phyloP scores from a whole-genome alignment of 2,888 invertebrate species.

The Lepidonotus clava region DNA sequence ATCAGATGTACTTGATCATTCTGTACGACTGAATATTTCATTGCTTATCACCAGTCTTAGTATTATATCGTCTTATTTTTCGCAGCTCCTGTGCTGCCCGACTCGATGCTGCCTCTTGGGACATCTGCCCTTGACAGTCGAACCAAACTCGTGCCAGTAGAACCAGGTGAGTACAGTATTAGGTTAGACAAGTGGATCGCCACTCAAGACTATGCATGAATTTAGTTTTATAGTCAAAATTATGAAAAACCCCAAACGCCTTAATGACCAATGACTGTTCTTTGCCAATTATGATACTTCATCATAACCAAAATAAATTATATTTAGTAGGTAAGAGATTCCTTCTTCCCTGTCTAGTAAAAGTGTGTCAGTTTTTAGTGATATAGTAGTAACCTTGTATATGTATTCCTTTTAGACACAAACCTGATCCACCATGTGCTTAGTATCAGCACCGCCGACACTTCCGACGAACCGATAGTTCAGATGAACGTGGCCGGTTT shows the following conservation, averaged over 20 bases:
- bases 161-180: conserved; percentile 86
- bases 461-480: conserved; percentile 89
- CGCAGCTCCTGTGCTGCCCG: conserved; percentile 91
- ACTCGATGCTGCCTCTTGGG: conserved; percentile 97
- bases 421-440: conserved; percentile 92
- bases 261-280: no score
- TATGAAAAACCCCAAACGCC: no score
- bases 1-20: no score
- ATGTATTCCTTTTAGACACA: conserved; percentile 78
- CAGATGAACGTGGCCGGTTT: conserved; percentile 94
- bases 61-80: no score
- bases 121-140: conserved; percentile 94
- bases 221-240: no score
- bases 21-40: no score
- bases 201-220: no score
- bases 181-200: no score
- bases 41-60: no score
- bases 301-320: no score
- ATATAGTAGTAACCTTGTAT: not conserved
- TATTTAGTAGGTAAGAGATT: conserved; percentile 51
- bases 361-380: not conserved
- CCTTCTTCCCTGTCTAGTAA: no score
- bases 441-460: conserved; percentile 91
- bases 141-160: conserved; percentile 91
- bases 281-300: no score